A percentile compares a stretch with the other conserved stretches of the same genome.
Evolutionary conservation across 2,888 invertebrate species (phyloP).

Genomic region (Drosophila testacea): DNA sequence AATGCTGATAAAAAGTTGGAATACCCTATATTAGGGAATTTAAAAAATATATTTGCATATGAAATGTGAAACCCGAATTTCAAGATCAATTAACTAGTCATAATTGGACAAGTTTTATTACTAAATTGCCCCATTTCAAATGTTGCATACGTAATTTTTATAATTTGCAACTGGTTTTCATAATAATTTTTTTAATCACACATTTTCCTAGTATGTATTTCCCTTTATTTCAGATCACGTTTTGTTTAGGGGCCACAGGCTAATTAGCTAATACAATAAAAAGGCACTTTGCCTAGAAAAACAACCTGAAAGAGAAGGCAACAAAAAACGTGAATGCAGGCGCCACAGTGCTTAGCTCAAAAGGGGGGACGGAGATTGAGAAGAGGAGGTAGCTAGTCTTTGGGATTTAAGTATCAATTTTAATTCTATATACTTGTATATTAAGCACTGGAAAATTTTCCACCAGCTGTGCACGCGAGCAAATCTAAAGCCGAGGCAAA

Average conservation of each 20-base stretch:
- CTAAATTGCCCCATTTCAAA: constrained; percentile 19
- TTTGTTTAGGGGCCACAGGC: constrained; percentile 16
- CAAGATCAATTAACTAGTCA: constrained; percentile 30
- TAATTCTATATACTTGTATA: constrained; percentile 65
- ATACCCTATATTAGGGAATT: not conserved
- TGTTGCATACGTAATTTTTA: constrained; percentile 34
- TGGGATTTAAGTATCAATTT: constrained; percentile 68
- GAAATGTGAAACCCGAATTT: not conserved
- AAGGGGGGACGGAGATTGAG: not conserved
- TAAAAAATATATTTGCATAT: constrained; percentile 14
- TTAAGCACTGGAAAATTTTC: constrained; percentile 75
- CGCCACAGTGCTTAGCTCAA: constrained; percentile 49
- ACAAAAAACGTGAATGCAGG: constrained; percentile 54
- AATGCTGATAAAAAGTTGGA: not conserved
- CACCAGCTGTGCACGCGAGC: constrained; percentile 70
- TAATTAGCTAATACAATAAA: constrained; percentile 48
- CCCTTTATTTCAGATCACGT: constrained; percentile 26
- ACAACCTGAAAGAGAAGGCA: constrained; percentile 3
- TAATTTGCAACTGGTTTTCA: constrained; percentile 39
- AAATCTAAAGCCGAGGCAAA: constrained; percentile 23
- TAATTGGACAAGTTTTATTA: constrained; percentile 27
- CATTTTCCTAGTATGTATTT: constrained; percentile 15
- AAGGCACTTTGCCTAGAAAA: constrained; percentile 37
- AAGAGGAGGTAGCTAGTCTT: constrained; percentile 11
- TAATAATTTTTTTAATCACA: not conserved